phyloP scores from a whole-genome alignment of 2,797 vertebrate genomes.

The Anguilla obscura region DNA sequence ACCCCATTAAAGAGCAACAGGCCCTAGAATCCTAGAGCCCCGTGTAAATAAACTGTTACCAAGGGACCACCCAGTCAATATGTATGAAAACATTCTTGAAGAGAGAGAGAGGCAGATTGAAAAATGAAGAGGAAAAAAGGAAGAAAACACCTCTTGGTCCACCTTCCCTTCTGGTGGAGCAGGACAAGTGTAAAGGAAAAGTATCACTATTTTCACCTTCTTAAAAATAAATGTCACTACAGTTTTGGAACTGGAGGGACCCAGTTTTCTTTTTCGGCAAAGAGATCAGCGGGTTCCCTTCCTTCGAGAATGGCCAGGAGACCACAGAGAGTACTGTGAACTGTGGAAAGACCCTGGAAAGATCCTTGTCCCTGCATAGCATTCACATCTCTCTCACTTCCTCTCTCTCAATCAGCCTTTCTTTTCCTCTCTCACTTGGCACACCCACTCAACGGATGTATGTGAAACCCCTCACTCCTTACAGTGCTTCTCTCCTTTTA shows the following conservation, averaged over 20 bases:
- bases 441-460: background rate
- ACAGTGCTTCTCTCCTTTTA: constrained; percentile 35
- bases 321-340: constrained; percentile 4
- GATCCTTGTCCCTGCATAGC: constrained; percentile 15
- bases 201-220: background rate
- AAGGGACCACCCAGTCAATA: constrained; percentile 35
- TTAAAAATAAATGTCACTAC: background rate
- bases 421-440: background rate
- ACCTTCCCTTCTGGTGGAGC: background rate
- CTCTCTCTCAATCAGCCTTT: constrained; percentile 35
- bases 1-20: constrained; percentile 51
- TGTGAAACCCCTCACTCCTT: background rate
- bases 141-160: background rate
- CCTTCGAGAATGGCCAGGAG: constrained; percentile 8
- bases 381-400: constrained; percentile 45
- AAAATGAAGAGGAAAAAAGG: constrained; percentile 8
- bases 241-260: constrained; percentile 3
- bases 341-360: constrained; percentile 1
- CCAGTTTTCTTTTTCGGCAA: background rate
- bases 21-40: constrained; percentile 40
- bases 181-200: background rate
- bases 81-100: constrained; percentile 32
- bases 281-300: background rate
- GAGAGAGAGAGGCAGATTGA: constrained; percentile 37
- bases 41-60: constrained; percentile 12